Conservation (phyloP, 2,113 vertebrate genomes). For the Marcusenius ussheri region DNA sequence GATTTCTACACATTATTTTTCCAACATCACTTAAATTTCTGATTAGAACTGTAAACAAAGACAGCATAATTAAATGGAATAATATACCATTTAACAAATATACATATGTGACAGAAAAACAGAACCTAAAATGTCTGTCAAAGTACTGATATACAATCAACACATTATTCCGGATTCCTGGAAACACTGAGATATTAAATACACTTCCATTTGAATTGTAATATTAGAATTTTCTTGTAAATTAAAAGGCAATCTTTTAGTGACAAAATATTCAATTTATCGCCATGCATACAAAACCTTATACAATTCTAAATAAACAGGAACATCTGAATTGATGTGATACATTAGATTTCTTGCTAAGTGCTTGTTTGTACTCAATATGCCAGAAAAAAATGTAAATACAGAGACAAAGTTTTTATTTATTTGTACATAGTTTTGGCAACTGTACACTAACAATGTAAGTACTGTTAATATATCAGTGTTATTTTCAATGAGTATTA, state of each 20-base stretch:
- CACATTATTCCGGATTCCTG: background rate
- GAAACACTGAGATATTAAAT: background rate
- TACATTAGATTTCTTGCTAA: constrained; percentile 33
- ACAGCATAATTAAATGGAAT: background rate
- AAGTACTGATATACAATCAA: background rate
- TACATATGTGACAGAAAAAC: background rate
- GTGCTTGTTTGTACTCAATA: constrained; percentile 29
- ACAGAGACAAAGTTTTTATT: constrained; percentile 36
- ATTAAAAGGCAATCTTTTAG: background rate
- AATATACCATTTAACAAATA: background rate
- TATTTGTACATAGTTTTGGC: constrained; percentile 47
- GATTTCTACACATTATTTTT: background rate
- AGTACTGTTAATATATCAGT: constrained; percentile 29
- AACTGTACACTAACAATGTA: constrained; percentile 35
- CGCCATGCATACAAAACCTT: background rate
- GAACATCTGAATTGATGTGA: background rate
- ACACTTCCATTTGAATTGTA: background rate
- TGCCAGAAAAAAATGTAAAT: constrained; percentile 28
- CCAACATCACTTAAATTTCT: background rate
- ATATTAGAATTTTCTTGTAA: background rate
- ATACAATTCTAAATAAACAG: background rate
- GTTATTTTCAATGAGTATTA: constrained; percentile 28
- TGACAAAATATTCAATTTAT: background rate
- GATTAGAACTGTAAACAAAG: background rate
- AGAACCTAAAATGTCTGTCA: background rate